Base-by-base conservation (phyloP, 2,797 vertebrate species). In the Eulemur rubriventer region DNA sequence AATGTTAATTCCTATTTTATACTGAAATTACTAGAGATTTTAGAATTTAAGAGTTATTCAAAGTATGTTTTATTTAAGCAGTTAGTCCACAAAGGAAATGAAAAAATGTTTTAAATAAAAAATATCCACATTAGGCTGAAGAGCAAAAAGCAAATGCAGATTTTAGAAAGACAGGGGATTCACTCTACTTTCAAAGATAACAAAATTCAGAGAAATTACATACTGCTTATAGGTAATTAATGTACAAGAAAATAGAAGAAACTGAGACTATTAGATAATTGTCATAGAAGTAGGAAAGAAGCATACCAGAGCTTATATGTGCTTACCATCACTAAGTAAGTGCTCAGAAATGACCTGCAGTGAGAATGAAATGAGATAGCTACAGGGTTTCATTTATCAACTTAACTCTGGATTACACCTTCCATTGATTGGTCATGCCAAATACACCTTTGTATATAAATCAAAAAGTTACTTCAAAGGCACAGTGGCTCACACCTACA, bases 91-190 rank as follows among this genome's bases (percentile, higher is more conserved):
- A 94, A 92, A 90, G 24, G 41, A 96, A 65, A 92, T 50, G 7
- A 48, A 63, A 91, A 89, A 78, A n/a, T 28, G 7, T 86, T 94
- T 91, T 67, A 92, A 94, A 95, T 52, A 67, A 93, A 93, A 94
- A 87, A 80, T 69, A 94, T 61, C 10, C 35, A 70, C 28, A 80
- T 86, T n/a, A 91, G 38, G 24, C 33, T 81, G 7, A 79, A 78
- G 18, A 83, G 38, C 22, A 91, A 90, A 22, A 91, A 70, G 12
- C n/a, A 95, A 85, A 95, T 35, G 4, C 28, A 35, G 10, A 46
- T 78, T 89, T 89, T 46, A 94, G 38, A 92, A 88, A 83, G 7
- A 81, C 3, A 80, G 26, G 46, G 50, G 55, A 87, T 55, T 87
- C 30, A 69, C 69, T 95, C 59, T 46, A 86, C 8, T 95, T 86